Conservation (phyloP, 2,797 vertebrate species). For the Sternarchorhynchus goeldii region DNA sequence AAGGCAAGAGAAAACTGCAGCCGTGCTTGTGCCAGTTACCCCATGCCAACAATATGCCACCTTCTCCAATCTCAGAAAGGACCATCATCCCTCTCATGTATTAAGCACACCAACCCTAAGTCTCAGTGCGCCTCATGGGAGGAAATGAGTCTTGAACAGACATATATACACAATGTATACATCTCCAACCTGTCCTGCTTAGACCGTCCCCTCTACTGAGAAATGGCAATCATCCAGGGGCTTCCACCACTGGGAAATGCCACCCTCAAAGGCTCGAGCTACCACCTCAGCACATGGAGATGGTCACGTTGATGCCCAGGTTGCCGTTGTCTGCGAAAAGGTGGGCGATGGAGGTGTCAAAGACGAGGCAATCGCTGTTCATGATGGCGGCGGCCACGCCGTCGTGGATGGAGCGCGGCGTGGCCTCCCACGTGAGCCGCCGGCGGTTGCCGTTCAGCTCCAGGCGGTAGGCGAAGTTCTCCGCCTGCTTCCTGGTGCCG, state of each 20-base stretch:
- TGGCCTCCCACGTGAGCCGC: constrained; percentile 83
- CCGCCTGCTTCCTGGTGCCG: constrained; percentile 79
- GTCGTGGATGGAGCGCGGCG: constrained; percentile 80
- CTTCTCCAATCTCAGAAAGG: neutral
- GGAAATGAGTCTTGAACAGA: constrained; percentile 34
- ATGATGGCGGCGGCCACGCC: constrained; percentile 80
- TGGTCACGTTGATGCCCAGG: constrained; percentile 82
- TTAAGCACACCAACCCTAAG: constrained; percentile 26
- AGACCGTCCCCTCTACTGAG: constrained; percentile 9
- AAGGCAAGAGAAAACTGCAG: constrained; percentile 14
- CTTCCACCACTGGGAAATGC: neutral
- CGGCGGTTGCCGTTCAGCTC: constrained; percentile 80
- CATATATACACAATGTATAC: constrained; percentile 47
- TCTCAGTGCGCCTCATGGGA: constrained; percentile 19
- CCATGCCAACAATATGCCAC: constrained; percentile 23
- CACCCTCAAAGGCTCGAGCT: constrained; percentile 27
- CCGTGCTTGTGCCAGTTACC: constrained; percentile 25
- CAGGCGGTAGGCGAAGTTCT: constrained; percentile 81
- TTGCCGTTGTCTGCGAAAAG: constrained; percentile 81
- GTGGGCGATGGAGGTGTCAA: constrained; percentile 80
- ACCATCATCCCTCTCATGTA: constrained; percentile 11
- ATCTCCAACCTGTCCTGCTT: constrained; percentile 32
- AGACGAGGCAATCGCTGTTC: constrained; percentile 83
- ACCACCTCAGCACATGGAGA: constrained; percentile 77
- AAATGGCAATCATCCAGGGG: constrained; percentile 26